Percentiles rank a stretch among this genome's conserved stretches.
Evolutionary conservation across 2,113 vertebrate species (phyloP).

Genomic region (Stigmatopora argus): DNA sequence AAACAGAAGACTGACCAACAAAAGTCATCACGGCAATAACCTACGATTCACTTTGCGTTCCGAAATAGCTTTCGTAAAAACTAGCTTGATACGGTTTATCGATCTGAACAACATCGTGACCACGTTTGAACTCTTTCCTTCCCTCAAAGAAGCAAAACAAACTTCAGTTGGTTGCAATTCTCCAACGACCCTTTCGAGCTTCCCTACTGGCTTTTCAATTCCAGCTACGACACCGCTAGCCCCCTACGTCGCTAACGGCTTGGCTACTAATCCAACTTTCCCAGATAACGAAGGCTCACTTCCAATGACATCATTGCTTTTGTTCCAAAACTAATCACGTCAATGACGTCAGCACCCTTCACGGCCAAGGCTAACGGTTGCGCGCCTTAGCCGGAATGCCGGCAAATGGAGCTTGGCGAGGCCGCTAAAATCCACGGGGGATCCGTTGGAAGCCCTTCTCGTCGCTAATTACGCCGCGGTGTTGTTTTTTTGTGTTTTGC

Average conservation of each 20-base stretch:
- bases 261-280: slow-evolving; percentile 30
- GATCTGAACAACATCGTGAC: no score
- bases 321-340: slow-evolving; percentile 39
- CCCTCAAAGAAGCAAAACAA: no score
- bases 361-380: slow-evolving; percentile 40
- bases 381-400: slow-evolving; percentile 37
- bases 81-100: no score
- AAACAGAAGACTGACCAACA: no score
- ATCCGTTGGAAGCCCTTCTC: slow-evolving; percentile 49
- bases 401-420: slow-evolving; percentile 23
- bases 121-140: no score
- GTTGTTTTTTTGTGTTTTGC: slow-evolving; percentile 62
- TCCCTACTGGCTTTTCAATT: slow-evolving; percentile 48
- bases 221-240: slow-evolving; percentile 31
- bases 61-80: no score
- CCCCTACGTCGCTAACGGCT: slow-evolving; percentile 21
- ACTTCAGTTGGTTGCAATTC: no score
- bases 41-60: no score
- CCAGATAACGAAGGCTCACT: slow-evolving; percentile 17
- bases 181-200: slow-evolving; percentile 1
- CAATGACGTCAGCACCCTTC: slow-evolving; percentile 21
- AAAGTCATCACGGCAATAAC: no score
- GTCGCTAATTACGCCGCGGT: slow-evolving; percentile 54
- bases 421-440: slow-evolving; percentile 37
- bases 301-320: slow-evolving; percentile 40